Percentiles rank a stretch among this genome's conserved stretches.
Evolutionary conservation across 2,888 invertebrate genomes (phyloP).

Genomic region (Empis livida): DNA sequence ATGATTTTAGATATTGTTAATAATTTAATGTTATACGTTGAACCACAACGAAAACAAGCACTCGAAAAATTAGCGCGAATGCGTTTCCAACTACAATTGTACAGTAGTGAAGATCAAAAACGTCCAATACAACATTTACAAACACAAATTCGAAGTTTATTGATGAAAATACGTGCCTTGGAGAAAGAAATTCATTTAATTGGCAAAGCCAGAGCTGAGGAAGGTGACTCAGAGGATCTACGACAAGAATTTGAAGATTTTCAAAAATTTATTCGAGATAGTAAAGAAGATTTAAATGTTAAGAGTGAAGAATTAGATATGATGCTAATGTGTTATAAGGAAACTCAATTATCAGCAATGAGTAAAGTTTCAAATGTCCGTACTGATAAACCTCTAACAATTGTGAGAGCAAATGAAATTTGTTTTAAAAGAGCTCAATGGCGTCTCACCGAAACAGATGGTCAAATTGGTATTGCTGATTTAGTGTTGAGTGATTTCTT

Average conservation of each 20-base stretch:
- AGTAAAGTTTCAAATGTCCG: constrained; percentile 49
- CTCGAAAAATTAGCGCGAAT: constrained; percentile 74
- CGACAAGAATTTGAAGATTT: constrained; percentile 58
- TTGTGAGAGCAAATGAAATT: constrained; percentile 81
- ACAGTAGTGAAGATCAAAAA: constrained; percentile 81
- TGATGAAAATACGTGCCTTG: constrained; percentile 69
- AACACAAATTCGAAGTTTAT: constrained; percentile 57
- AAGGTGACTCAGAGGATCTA: constrained; percentile 44
- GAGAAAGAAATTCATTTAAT: constrained; percentile 84
- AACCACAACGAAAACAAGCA: constrained; percentile 86
- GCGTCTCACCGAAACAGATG: constrained; percentile 94
- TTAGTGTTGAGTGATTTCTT: constrained; percentile 90
- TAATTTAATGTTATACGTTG: constrained; percentile 90
- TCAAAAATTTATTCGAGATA: constrained; percentile 58
- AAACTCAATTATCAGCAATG: constrained; percentile 50
- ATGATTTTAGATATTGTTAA: constrained; percentile 98
- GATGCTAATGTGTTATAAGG: constrained; percentile 87
- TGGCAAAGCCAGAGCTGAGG: constrained; percentile 64
- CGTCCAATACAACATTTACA: constrained; percentile 86
- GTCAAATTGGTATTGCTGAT: constrained; percentile 95
- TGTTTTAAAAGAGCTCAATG: constrained; percentile 98
- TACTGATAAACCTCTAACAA: constrained; percentile 58
- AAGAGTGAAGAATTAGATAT: constrained; percentile 90
- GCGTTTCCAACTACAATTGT: constrained; percentile 87
- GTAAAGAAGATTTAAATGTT: constrained; percentile 75